These are phyloP conservation scores for Chelon auratus DNA, from an alignment of 2,797 vertebrate species.

Conservation along the genomic window DNA sequence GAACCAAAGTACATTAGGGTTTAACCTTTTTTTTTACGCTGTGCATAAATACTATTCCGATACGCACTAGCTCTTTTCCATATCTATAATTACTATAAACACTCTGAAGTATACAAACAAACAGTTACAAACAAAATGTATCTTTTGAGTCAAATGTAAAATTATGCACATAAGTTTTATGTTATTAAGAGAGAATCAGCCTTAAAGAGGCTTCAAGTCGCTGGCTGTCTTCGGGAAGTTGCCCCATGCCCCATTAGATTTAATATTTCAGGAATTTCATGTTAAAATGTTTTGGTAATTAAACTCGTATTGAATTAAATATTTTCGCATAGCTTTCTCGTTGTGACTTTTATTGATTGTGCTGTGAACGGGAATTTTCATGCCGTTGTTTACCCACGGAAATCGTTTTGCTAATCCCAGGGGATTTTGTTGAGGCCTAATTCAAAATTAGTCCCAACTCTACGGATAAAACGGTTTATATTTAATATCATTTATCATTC, in stretches of 20 bases:
- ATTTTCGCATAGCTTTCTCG: neutral
- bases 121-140: too few species aligned
- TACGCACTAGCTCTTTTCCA: neutral
- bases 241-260: neutral
- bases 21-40: neutral
- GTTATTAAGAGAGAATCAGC: neutral
- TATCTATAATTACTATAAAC: neutral
- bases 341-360: neutral
- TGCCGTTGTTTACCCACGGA: neutral
- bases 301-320: neutral
- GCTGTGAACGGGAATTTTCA: neutral
- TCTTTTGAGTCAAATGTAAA: neutral
- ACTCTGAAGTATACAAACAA: too few species aligned
- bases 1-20: neutral
- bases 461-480: neutral
- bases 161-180: neutral
- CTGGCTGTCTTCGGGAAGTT: neutral
- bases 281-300: neutral
- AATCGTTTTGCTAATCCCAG: neutral
- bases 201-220: neutral
- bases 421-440: neutral
- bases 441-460: neutral
- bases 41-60: slow-evolving; percentile 10
- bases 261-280: neutral
- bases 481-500: neutral